Conservation (phyloP, 2,113 vertebrate genomes). For the Strix aluco region DNA sequence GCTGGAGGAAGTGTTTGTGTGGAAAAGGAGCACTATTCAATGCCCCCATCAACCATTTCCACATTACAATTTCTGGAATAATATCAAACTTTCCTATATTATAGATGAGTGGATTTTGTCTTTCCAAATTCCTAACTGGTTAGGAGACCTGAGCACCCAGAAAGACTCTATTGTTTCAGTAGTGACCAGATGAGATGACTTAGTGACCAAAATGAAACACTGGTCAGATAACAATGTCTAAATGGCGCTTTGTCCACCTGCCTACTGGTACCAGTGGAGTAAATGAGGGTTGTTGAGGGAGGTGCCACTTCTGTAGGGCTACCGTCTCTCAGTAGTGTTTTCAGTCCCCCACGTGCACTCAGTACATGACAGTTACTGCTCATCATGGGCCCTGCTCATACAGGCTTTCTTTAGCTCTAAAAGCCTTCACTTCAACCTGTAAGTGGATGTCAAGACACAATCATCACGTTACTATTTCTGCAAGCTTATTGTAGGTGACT, state of each 20-base stretch:
- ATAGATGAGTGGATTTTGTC: not conserved
- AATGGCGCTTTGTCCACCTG: not conserved
- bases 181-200: not conserved
- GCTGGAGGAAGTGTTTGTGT: not conserved
- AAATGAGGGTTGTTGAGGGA: too few relatives aligned
- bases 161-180: not conserved
- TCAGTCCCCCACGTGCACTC: not conserved
- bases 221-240: rapidly evolving
- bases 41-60: not conserved
- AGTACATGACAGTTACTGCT: too few relatives aligned
- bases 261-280: not conserved
- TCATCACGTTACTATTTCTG: not conserved
- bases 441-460: not conserved
- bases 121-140: not conserved
- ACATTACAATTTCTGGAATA: not conserved
- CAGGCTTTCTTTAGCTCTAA: not conserved
- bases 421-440: not conserved
- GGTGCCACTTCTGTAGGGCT: not conserved
- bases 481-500: not conserved
- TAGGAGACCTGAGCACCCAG: not conserved
- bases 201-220: not conserved
- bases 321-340: not conserved
- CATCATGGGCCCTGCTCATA: not conserved
- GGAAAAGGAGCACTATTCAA: not conserved
- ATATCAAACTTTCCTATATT: not conserved